These are phyloP conservation scores for Dolichotis patagonum DNA, from an alignment of 2,113 vertebrate species.

Conservation along the genomic window DNA sequence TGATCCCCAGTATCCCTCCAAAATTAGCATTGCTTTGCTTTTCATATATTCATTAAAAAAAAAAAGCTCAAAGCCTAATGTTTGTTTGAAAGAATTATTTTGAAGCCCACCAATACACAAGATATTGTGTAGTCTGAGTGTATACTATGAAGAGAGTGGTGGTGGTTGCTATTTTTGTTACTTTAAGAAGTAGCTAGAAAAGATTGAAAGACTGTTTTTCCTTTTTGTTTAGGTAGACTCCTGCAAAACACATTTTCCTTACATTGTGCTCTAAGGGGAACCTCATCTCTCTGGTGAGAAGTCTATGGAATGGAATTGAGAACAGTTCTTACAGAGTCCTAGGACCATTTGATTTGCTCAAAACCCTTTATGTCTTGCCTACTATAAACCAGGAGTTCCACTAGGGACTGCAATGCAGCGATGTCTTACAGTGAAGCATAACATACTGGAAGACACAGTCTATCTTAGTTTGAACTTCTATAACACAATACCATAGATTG, in stretches of 20 bases:
- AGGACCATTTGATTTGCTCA: background rate
- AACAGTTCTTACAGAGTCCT: slow-evolving; percentile 10
- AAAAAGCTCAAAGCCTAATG: background rate
- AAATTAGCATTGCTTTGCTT: background rate
- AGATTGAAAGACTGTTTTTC: background rate
- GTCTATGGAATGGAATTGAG: background rate
- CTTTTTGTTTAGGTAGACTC: background rate
- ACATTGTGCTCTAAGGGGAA: background rate
- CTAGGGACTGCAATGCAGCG: background rate
- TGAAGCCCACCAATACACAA: background rate
- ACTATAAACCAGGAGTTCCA: background rate
- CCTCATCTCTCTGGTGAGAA: slow-evolving; percentile 21
- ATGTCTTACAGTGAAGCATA: background rate
- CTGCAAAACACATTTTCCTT: slow-evolving; percentile 28
- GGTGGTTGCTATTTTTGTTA: background rate
- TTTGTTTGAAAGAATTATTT: background rate
- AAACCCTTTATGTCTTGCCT: background rate
- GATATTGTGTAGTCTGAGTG: background rate
- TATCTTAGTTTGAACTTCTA: background rate
- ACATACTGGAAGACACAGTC: background rate
- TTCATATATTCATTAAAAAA: background rate
- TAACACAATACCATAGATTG: background rate
- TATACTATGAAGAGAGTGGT: background rate
- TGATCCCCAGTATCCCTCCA: no score
- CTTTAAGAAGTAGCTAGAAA: background rate